Conservation (phyloP, 2,797 vertebrate genomes). For the Todus mexicanus region DNA sequence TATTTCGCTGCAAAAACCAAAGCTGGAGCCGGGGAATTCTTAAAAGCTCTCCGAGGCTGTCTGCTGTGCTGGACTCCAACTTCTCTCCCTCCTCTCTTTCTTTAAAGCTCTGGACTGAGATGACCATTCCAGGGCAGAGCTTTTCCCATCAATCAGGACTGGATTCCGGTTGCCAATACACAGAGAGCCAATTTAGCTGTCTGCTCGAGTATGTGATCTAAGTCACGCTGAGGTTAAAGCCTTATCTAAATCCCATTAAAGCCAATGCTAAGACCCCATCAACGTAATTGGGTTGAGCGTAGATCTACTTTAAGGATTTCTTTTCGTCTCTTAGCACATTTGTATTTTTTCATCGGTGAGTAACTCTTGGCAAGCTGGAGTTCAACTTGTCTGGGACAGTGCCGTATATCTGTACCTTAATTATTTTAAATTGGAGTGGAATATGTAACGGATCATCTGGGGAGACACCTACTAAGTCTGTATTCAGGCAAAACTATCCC, state of each 20-base stretch:
- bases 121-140: background rate
- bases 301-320: background rate
- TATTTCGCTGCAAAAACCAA: background rate
- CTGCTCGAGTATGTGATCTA: background rate
- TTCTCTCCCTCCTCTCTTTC: background rate
- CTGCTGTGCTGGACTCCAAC: background rate
- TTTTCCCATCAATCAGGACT: background rate
- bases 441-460: background rate
- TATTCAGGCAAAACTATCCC: background rate
- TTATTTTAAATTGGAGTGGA: background rate
- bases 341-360: background rate
- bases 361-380: background rate
- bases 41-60: background rate
- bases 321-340: background rate
- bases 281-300: background rate
- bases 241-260: conserved; percentile 21
- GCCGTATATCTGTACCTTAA: rapidly evolving
- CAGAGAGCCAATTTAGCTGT: background rate
- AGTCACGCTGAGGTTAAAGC: background rate
- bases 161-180: background rate
- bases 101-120: background rate
- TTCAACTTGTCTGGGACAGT: background rate
- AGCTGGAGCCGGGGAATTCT: background rate
- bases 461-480: background rate
- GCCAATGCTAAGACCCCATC: background rate